Percentiles rank a stretch among this genome's conserved stretches.
Conservation (phyloP, 64 coral and sea anemone species). For the Acropora tenuis region DNA sequence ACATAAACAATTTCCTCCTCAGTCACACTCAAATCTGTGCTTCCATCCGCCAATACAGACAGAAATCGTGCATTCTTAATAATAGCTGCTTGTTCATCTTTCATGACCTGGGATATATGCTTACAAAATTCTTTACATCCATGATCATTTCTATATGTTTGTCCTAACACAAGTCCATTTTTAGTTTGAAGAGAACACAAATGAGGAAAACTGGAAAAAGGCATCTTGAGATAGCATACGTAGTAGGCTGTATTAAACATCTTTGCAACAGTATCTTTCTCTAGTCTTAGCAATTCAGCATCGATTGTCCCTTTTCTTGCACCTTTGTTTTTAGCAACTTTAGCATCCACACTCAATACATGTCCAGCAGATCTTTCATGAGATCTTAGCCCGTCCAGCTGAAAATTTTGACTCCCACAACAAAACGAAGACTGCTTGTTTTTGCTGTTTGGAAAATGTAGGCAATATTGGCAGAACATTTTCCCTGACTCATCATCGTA, state of each 20-base stretch:
- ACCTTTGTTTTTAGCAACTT: conserved; percentile 27
- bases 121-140: conserved; percentile 66
- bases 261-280: neutral
- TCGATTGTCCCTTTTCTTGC: conserved; percentile 17
- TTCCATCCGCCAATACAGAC: conserved; percentile 26
- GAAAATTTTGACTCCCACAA: conserved; percentile 26
- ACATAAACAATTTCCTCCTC: conserved; percentile 14
- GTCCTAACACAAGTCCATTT: conserved; percentile 44
- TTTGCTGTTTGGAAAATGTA: conserved; percentile 20
- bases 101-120: conserved; percentile 41
- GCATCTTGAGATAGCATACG: conserved; percentile 38
- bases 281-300: neutral
- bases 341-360: conserved; percentile 32
- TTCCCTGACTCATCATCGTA: conserved; percentile 2
- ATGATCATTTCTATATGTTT: conserved; percentile 58
- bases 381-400: conserved; percentile 13
- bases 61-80: conserved; percentile 25
- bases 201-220: conserved; percentile 52
- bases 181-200: conserved; percentile 60
- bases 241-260: conserved; percentile 34
- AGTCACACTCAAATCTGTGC: conserved; percentile 24
- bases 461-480: conserved; percentile 37
- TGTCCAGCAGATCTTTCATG: conserved; percentile 17
- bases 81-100: conserved; percentile 27
- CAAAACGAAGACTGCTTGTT: conserved; percentile 33